Base-by-base conservation (phyloP, 2,113 vertebrate species). In the Syrrhaptes paradoxus region DNA sequence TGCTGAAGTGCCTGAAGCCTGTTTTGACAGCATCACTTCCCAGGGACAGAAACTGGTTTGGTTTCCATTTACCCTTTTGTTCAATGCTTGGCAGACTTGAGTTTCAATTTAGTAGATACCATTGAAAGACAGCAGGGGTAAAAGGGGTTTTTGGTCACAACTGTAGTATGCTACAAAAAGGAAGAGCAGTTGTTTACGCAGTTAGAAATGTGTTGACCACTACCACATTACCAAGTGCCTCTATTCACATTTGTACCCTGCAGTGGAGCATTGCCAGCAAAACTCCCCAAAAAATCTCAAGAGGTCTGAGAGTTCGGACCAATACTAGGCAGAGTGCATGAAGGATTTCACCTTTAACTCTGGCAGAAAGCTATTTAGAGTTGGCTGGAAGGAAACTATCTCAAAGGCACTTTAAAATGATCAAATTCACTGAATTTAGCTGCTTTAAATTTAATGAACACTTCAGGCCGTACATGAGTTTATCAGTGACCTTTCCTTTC, bases 341-440 rank as follows among this genome's bases (percentile, higher is more conserved):
- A 81, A 62, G 84, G 45, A n/a, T 0, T 87, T 71, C 43, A 41
- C 66, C 62, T 87, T 90, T 52, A 90, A 72, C 71, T 73, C 78
- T 91, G 85, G 74, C 81, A 95, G 89, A 91, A 93, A 94, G 77
- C 91, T 84, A 9, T 54, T 74, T 45, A 45, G 63, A 89, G 63
- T 71, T 93, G 61, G 48, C 83, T 90, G 80, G 80, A 74, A 94
- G 66, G 68, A 92, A 96, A 84, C 70, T 45, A 20, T 77, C 65
- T 92, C 90, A 88, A 97, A 97, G 95, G 96, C 96, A 96, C 96
- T 97, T 97, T 4, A 67, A 90, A 88, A 82, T 22, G 34, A 90
- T 90, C 83, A 72, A 68, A 89, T 90, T 67, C 24, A 16, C 61
- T 93, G 41, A 89, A 90, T 49, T 84, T 13, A 84, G 32, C 86